Percentiles rank a stretch among this genome's conserved stretches.
phyloP scores from a whole-genome alignment of 2,888 invertebrate genomes.

The Fissipunctia ypsillon region DNA sequence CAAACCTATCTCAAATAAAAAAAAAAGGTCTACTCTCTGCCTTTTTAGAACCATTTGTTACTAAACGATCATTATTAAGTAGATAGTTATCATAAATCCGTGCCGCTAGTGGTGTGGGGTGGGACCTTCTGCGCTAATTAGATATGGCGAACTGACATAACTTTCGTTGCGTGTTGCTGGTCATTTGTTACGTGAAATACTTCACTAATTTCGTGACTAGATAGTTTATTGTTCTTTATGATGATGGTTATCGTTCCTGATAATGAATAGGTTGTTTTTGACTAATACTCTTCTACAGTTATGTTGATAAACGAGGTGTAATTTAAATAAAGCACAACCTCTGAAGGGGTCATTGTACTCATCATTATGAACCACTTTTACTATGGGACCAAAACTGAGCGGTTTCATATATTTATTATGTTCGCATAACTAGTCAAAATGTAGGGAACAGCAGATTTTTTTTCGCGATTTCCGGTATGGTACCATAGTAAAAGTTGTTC shows the following conservation, averaged over 20 bases:
- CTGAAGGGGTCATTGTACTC: no score
- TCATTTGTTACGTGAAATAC: slow-evolving; percentile 48
- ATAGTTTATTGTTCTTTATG: slow-evolving; percentile 31
- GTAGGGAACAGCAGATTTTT: no score
- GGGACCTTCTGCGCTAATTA: slow-evolving; percentile 64
- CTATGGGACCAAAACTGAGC: no score
- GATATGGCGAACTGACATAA: slow-evolving; percentile 46
- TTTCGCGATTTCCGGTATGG: no score
- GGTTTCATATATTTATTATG: no score
- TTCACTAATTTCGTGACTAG: slow-evolving; percentile 33
- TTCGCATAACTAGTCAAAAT: no score
- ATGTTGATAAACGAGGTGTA: no score
- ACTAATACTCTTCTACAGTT: neutral
- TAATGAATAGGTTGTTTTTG: slow-evolving; percentile 1
- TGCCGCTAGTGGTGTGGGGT: slow-evolving; percentile 24
- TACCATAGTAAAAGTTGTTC: no score
- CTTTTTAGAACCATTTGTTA: slow-evolving; percentile 16
- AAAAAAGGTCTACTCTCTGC: neutral
- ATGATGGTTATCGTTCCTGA: slow-evolving; percentile 11
- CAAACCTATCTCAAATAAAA: no score
- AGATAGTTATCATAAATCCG: slow-evolving; percentile 56
- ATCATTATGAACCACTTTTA: no score
- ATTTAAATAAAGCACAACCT: no score
- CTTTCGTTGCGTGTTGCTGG: slow-evolving; percentile 57
- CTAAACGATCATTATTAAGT: slow-evolving; percentile 20